Conservation (phyloP, 2,888 invertebrate species). For the Macrosoma leucophasiata region DNA sequence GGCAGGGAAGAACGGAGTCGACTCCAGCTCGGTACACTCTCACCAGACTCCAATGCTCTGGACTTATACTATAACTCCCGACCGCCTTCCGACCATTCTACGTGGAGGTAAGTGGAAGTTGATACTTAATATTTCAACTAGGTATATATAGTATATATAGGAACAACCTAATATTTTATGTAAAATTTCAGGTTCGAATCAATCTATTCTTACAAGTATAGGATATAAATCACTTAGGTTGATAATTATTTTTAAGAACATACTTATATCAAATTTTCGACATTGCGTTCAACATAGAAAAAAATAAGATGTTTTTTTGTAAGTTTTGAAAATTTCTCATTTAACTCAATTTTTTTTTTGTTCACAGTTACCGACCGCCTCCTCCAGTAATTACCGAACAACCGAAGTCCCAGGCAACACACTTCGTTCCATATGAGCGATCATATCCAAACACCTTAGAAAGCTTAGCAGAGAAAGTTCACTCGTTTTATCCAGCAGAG, state of each 20-base stretch:
- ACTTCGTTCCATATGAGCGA: conserved; percentile 92
- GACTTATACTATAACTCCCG: conserved; percentile 90
- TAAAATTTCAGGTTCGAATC: no score
- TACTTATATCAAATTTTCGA: no score
- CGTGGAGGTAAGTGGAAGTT: conserved; percentile 60
- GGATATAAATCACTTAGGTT: no score
- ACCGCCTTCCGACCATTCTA: conserved; percentile 76
- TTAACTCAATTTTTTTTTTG: conserved; percentile 2
- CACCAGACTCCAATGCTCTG: conserved; percentile 79
- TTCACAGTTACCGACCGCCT: conserved; percentile 82
- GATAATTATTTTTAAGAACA: no score
- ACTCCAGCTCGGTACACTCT: conserved; percentile 81
- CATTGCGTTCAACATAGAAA: no score
- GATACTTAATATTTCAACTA: no score
- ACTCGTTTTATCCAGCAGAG: conserved; percentile 83
- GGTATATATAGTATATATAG: no score
- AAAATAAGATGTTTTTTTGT: no score
- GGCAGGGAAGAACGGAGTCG: conserved; percentile 88
- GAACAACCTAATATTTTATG: no score
- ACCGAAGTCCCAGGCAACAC: conserved; percentile 85
- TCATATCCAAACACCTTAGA: conserved; percentile 91
- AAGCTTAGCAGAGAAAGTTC: conserved; percentile 94
- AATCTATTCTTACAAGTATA: no score
- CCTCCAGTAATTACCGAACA: conserved; percentile 94
- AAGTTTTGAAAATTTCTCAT: conserved; percentile 2